Evolutionary conservation across 1,140 invertebrate genomes (phyloP).

Genomic region (Psilanteris sp.): DNA sequence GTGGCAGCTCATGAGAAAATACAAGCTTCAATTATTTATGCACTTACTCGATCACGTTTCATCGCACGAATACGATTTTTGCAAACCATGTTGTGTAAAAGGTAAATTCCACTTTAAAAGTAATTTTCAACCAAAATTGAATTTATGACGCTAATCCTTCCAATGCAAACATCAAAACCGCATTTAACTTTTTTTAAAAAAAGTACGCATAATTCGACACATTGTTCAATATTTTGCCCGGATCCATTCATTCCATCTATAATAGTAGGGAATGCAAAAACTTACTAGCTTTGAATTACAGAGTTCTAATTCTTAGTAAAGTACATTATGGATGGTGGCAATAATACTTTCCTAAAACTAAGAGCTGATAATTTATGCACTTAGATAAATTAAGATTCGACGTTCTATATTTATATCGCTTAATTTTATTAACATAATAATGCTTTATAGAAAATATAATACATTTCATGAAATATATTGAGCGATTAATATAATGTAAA

Average conservation of each 20-base stretch:
- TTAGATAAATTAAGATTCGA: no score
- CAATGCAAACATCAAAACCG: constrained; percentile 6
- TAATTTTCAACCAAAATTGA: constrained; percentile 14
- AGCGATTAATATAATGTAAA: no score
- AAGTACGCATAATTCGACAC: constrained; percentile 1
- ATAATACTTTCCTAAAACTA: constrained; percentile 26
- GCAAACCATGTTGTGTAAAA: not conserved
- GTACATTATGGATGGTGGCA: constrained; percentile 10
- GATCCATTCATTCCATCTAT: not conserved
- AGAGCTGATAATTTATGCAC: no score
- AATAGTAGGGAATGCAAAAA: constrained; percentile 15
- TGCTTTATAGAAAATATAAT: no score
- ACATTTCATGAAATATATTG: no score
- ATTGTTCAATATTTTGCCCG: constrained; percentile 1
- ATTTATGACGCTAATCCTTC: not conserved
- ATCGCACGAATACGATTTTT: constrained; percentile 18
- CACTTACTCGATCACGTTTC: constrained; percentile 21
- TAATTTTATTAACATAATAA: no score
- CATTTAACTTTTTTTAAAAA: constrained; percentile 10
- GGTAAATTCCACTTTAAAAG: constrained; percentile 19
- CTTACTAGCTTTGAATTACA: not conserved
- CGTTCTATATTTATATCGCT: no score
- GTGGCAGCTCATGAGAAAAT: not conserved
- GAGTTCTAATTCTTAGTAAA: constrained; percentile 7
- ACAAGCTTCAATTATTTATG: constrained; percentile 26